Evolutionary conservation across 2,888 invertebrate species (phyloP).

Genomic region (Eutolmus rufibarbis): DNA sequence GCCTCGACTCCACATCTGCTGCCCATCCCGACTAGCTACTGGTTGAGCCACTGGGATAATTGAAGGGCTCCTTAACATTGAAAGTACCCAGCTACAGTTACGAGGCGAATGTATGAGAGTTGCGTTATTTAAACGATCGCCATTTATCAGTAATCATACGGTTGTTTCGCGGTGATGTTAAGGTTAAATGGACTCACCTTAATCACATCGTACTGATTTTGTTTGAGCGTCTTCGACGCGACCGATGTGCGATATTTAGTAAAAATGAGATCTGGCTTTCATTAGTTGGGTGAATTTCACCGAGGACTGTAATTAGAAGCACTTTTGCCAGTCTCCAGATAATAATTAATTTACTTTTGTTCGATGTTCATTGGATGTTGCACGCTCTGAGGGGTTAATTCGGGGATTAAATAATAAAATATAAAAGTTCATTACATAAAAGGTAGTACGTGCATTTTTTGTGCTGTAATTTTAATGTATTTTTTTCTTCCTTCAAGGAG

Average conservation of each 20-base stretch:
- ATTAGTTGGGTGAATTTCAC: background rate
- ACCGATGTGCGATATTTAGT: background rate
- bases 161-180: conserved; percentile 1
- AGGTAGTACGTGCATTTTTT: background rate
- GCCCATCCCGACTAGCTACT: background rate
- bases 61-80: conserved; percentile 16
- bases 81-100: conserved; percentile 13
- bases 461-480: background rate
- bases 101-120: background rate
- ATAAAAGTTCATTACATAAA: background rate
- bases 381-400: background rate
- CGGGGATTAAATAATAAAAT: background rate
- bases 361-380: background rate
- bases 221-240: background rate
- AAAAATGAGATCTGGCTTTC: background rate
- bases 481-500: background rate
- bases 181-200: background rate
- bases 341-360: background rate
- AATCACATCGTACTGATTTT: background rate
- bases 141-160: conserved; percentile 31
- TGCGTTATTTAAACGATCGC: background rate
- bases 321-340: background rate
- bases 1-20: background rate
- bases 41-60: background rate
- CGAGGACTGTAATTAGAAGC: background rate